These are phyloP conservation scores for Glaucopsyche alexis DNA, from an alignment of 2,888 invertebrate species.

Conservation along the genomic window DNA sequence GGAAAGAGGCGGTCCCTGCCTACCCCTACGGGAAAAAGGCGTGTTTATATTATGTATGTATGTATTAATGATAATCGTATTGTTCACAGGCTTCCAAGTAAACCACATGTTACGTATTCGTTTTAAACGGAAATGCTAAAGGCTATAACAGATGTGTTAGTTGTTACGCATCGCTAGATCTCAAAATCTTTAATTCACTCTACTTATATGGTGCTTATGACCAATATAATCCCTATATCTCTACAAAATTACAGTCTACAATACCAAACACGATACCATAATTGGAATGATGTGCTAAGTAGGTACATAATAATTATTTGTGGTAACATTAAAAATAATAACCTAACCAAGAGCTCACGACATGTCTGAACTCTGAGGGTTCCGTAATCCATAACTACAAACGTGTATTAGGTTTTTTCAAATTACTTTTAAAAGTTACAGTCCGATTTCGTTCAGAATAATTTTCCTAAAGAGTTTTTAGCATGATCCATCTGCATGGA, in stretches of 20 bases:
- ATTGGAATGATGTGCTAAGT: slow-evolving; percentile 11
- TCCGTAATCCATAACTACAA: too few relatives aligned
- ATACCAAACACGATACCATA: background rate
- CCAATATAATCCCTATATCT: background rate
- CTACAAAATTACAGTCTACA: background rate
- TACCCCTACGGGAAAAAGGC: too few relatives aligned
- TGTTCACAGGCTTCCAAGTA: background rate
- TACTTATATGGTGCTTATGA: background rate
- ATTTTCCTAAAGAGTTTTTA: too few relatives aligned
- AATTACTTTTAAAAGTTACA: too few relatives aligned
- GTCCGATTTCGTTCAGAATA: too few relatives aligned
- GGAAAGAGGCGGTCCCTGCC: too few relatives aligned
- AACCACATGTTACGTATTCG: background rate
- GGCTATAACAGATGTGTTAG: background rate
- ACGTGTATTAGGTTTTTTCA: too few relatives aligned
- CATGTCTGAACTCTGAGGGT: too few relatives aligned
- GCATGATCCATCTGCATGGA: too few relatives aligned
- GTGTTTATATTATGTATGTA: too few relatives aligned
- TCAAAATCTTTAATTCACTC: background rate
- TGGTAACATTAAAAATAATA: background rate
- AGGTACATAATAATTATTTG: background rate
- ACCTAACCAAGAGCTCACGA: too few relatives aligned
- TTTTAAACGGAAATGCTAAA: background rate
- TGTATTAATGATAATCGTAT: background rate
- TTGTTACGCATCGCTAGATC: background rate